A percentile compares a stretch with the other conserved stretches of the same genome.
Conservation (phyloP, 2,888 invertebrate genomes). For the Poecilus cupreus region DNA sequence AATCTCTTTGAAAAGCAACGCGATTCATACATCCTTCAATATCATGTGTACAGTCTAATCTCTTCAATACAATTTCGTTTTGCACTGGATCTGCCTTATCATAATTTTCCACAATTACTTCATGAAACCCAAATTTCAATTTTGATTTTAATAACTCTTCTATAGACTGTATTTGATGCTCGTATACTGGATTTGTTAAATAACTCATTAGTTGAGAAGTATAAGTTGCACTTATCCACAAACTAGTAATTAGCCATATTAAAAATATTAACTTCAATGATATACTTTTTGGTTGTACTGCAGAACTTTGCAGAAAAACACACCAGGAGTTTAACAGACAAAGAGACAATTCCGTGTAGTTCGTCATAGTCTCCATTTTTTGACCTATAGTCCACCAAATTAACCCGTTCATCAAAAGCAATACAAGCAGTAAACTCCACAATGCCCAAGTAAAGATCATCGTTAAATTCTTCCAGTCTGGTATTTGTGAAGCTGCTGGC, state of each 20-base stretch:
- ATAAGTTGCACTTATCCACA: constrained; percentile 75
- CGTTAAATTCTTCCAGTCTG: constrained; percentile 74
- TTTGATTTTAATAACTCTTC: constrained; percentile 73
- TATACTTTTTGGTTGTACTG: constrained; percentile 73
- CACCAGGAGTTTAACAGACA: constrained; percentile 37
- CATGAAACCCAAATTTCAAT: constrained; percentile 71
- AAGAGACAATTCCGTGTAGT: background rate
- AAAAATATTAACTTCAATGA: constrained; percentile 75
- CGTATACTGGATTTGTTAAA: constrained; percentile 74
- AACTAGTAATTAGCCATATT: constrained; percentile 74
- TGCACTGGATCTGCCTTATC: background rate
- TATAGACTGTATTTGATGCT: constrained; percentile 75
- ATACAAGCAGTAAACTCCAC: constrained; percentile 72
- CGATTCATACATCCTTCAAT: constrained; percentile 18
- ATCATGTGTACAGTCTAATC: background rate
- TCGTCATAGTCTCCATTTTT: background rate
- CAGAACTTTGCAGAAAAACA: constrained; percentile 74
- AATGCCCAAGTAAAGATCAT: constrained; percentile 73
- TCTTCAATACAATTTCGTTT: background rate
- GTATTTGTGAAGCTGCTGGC: constrained; percentile 72
- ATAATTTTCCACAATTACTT: background rate
- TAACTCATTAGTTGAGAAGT: constrained; percentile 77
- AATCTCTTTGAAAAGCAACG: constrained; percentile 12
- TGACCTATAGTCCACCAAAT: constrained; percentile 21
- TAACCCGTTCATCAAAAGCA: constrained; percentile 65